A percentile compares a stretch with the other conserved stretches of the same genome.
These are phyloP conservation scores for Cydia pomonella DNA, from an alignment of 1,140 invertebrate species.

Conservation along the genomic window DNA sequence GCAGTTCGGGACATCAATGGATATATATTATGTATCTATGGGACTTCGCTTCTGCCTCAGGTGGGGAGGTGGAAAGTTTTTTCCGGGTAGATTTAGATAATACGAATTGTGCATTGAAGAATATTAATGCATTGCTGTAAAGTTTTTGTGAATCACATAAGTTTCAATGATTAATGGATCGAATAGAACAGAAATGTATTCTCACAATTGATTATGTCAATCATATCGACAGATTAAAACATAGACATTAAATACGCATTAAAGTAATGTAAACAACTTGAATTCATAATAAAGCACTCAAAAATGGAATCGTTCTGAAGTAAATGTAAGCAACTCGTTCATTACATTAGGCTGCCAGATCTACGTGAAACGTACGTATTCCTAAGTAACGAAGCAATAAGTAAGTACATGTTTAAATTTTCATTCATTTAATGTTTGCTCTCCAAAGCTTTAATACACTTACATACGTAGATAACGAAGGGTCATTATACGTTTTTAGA, in stretches of 20 bases:
- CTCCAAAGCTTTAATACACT: conserved; percentile 72
- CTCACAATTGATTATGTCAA: background rate
- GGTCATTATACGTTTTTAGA: conserved; percentile 66
- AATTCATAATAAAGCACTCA: conserved; percentile 2
- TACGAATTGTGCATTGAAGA: background rate
- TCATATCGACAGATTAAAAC: background rate
- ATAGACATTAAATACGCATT: background rate
- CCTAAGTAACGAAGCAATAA: conserved; percentile 31
- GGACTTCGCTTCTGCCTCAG: conserved; percentile 1
- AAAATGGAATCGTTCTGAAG: conserved; percentile 14
- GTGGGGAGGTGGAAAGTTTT: conserved; percentile 7
- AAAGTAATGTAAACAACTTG: background rate
- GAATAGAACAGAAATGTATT: background rate
- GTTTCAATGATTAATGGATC: background rate
- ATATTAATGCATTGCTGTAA: too few relatives aligned
- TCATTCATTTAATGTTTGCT: conserved; percentile 67
- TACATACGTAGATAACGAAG: conserved; percentile 55
- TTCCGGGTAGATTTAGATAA: background rate
- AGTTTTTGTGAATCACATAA: background rate
- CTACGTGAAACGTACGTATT: conserved; percentile 27
- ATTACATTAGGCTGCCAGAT: conserved; percentile 32
- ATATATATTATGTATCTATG: conserved; percentile 6
- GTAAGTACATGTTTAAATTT: conserved; percentile 57
- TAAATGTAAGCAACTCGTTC: conserved; percentile 23
- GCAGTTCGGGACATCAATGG: conserved; percentile 34